A percentile compares a stretch with the other conserved stretches of the same genome.
Evolutionary conservation across 1,140 invertebrate species (phyloP).

Genomic region (Drosophila guanche): DNA sequence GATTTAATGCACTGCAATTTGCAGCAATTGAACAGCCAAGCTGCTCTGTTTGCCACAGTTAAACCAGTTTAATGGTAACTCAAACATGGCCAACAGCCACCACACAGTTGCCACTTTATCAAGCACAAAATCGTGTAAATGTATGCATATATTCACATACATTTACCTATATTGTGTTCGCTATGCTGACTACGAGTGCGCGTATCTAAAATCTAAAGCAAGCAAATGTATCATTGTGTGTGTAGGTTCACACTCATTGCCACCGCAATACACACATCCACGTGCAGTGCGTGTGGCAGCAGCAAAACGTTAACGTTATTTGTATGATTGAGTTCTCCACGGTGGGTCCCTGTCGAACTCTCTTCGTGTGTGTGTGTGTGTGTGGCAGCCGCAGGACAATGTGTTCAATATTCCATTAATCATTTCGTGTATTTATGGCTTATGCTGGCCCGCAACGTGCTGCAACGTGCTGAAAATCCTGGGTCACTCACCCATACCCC

Average conservation of each 20-base stretch:
- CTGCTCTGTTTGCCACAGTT: constrained; percentile 35
- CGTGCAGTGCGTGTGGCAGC: constrained; percentile 1
- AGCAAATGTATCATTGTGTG: constrained; percentile 18
- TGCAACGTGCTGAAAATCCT: constrained; percentile 9
- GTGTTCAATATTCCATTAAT: constrained; percentile 57
- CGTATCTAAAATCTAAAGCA: constrained; percentile 21
- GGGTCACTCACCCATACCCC: constrained; percentile 8
- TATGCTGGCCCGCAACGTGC: constrained; percentile 6
- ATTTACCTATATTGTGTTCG: constrained; percentile 2
- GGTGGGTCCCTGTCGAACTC: neutral
- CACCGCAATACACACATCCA: neutral
- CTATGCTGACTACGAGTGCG: neutral
- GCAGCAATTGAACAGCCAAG: neutral
- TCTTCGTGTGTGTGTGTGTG: constrained; percentile 6
- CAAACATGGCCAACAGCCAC: constrained; percentile 35
- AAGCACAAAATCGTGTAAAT: constrained; percentile 38
- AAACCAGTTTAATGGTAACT: constrained; percentile 57
- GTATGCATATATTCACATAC: neutral
- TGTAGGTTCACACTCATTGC: neutral
- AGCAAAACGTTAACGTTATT: constrained; percentile 40
- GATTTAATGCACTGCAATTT: neutral
- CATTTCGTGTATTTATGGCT: constrained; percentile 42
- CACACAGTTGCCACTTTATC: constrained; percentile 37
- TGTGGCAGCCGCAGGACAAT: constrained; percentile 19
- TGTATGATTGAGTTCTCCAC: constrained; percentile 24